Evolutionary conservation across 2,113 vertebrate species (phyloP).

Genomic region (Triplophysa dalaica): DNA sequence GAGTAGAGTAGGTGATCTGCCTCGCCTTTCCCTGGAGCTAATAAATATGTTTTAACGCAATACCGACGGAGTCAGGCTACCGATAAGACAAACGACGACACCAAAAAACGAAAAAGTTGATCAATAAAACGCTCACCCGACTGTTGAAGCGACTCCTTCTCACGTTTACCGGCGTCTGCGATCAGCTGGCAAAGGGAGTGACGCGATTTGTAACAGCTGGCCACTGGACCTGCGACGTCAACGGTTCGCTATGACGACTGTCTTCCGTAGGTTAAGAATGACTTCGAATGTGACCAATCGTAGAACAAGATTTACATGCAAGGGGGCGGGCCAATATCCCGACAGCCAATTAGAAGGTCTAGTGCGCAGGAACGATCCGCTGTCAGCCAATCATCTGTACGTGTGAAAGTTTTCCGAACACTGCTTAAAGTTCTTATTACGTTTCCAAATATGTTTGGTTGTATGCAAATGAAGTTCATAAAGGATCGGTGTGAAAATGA

Average conservation of each 20-base stretch:
- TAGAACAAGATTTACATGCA: background rate
- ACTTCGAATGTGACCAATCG: conserved; percentile 53
- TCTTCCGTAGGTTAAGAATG: conserved; percentile 57
- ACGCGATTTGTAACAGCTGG: conserved; percentile 75
- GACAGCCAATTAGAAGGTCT: conserved; percentile 20
- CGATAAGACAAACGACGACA: background rate
- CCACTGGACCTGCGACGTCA: conserved; percentile 73
- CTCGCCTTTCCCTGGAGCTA: conserved; percentile 42
- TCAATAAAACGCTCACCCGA: conserved; percentile 22
- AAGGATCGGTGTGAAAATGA: background rate
- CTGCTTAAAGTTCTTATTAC: conserved; percentile 29
- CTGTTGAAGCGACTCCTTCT: background rate
- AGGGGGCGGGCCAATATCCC: conserved; percentile 9
- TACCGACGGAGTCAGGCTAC: background rate
- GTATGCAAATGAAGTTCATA: background rate
- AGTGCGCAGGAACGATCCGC: conserved; percentile 17
- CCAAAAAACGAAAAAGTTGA: background rate
- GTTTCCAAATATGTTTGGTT: background rate
- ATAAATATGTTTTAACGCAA: background rate
- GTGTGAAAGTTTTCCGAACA: conserved; percentile 42
- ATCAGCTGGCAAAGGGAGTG: conserved; percentile 92
- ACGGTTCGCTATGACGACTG: conserved; percentile 60
- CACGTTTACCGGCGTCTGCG: conserved; percentile 80
- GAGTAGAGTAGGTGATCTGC: conserved; percentile 50
- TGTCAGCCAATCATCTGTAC: conserved; percentile 35